These are phyloP conservation scores for Gallirallus australis DNA, from an alignment of 2,797 vertebrate species.

Conservation along the genomic window DNA sequence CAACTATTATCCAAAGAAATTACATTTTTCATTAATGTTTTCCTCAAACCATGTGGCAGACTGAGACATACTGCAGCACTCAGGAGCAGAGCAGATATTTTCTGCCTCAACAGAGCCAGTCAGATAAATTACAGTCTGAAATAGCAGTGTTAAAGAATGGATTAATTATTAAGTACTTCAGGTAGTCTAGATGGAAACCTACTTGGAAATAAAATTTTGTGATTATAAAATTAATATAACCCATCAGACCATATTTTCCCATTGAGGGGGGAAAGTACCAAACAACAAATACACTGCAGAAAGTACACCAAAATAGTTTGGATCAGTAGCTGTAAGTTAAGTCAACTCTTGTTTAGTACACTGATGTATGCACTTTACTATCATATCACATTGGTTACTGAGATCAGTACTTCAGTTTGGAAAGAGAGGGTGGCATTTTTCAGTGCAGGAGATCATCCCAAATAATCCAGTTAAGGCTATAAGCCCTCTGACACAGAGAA, in stretches of 20 bases:
- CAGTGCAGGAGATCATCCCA: background rate
- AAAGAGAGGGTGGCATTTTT: background rate
- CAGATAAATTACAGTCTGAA: background rate
- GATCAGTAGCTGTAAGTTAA: background rate
- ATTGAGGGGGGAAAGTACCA: background rate
- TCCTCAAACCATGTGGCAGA: background rate
- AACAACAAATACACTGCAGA: background rate
- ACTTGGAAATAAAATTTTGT: background rate
- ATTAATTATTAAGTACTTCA: constrained; percentile 1
- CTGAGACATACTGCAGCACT: background rate
- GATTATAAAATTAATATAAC: background rate
- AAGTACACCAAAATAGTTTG: background rate
- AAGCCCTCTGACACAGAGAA: background rate
- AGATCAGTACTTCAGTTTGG: background rate
- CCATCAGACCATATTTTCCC: background rate
- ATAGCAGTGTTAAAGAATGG: background rate
- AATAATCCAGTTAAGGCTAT: background rate
- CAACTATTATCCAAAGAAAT: background rate
- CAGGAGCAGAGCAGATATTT: background rate
- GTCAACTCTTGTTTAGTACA: background rate
- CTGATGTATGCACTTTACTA: background rate
- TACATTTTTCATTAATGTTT: constrained; percentile 6
- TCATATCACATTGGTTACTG: background rate
- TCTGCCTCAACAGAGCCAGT: background rate
- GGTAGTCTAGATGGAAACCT: background rate